Conservation (phyloP, 2,888 invertebrate genomes). For the Eristalis intricaria region DNA sequence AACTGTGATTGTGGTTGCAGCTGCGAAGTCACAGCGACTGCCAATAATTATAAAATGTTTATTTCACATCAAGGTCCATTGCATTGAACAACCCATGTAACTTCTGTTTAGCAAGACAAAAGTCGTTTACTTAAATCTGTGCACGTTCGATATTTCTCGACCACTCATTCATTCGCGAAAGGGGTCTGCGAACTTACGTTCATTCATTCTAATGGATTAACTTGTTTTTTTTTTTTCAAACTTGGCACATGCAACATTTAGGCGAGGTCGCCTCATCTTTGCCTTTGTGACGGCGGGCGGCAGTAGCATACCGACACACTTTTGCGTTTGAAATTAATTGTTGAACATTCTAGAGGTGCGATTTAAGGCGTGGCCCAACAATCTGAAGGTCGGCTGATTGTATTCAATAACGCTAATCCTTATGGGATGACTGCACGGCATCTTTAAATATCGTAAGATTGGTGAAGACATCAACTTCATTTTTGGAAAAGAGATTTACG, state of each 20-base stretch:
- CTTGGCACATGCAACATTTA: conserved; percentile 56
- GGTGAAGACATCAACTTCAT: conserved; percentile 26
- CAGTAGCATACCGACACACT: conserved; percentile 29
- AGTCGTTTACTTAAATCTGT: conserved; percentile 16
- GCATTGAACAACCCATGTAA: background rate
- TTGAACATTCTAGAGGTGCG: conserved; percentile 54
- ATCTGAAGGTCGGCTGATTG: conserved; percentile 45
- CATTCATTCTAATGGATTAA: conserved; percentile 59
- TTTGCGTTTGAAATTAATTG: conserved; percentile 41
- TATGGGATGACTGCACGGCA: background rate
- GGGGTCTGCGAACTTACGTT: conserved; percentile 32
- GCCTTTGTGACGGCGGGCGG: conserved; percentile 6
- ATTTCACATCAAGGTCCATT: background rate
- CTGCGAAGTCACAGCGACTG: background rate
- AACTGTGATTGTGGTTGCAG: background rate
- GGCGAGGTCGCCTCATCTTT: conserved; percentile 63
- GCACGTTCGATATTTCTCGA: conserved; percentile 32
- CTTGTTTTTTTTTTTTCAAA: conserved; percentile 13
- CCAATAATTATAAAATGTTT: background rate
- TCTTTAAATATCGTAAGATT: background rate
- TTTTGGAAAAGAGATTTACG: conserved; percentile 18
- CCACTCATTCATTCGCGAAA: conserved; percentile 31
- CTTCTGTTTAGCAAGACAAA: background rate
- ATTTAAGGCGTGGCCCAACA: conserved; percentile 50
- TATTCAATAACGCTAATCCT: background rate